Base-by-base conservation (phyloP, 2,888 invertebrate genomes). In the Zootermopsis nevadensis region DNA sequence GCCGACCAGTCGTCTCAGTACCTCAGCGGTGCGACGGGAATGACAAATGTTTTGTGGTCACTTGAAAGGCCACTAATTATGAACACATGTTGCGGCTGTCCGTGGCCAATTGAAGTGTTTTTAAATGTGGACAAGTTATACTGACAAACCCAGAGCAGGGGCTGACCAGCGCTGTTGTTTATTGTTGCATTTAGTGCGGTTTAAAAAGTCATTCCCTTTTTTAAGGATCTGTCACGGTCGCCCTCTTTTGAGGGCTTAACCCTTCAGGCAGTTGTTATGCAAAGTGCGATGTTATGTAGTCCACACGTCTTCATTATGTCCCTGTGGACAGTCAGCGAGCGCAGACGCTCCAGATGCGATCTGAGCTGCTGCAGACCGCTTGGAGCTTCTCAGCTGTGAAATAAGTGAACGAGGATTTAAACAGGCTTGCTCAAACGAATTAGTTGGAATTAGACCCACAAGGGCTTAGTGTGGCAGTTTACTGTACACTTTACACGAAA, bases 21-120 rank as follows among this genome's bases (percentile, higher is more conserved):
- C 33, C 33, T 69, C 33, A 33, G 19, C 31, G 33, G 69, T 69
- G 8, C 33, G 4, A 27, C 27, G 60, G 3, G 48, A 48, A 0
- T 12, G 48, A 27, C 33, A 1, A 27, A 67, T 67, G 30, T 35
- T 72, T 72, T 72, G 35, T 72, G 74, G 38, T 38, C 74, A 74
- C 31, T 74, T 74, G 38, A 74, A 74, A 33, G 38, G 38, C 15
- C 74, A 35, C 74, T 74, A 74, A 74, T 74, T 74, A 38, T 10
- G n/a, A 74, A 74, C 74, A 74, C 38, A 42, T 74, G 74, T 42
- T 38, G n/a, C n/a, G 8, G 74, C 48, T 48, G 48, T 48, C 48
- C 48, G 48, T 48, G 10, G 10, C 15, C 15, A 48, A 48, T 48
- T 48, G 48, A 12, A 48, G 48, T 15, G 15, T 12, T 48, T 48